Percentiles rank a stretch among this genome's conserved stretches.
These are phyloP conservation scores for Lethenteron reissneri DNA, from an alignment of 2,113 vertebrate genomes.

Conservation along the genomic window DNA sequence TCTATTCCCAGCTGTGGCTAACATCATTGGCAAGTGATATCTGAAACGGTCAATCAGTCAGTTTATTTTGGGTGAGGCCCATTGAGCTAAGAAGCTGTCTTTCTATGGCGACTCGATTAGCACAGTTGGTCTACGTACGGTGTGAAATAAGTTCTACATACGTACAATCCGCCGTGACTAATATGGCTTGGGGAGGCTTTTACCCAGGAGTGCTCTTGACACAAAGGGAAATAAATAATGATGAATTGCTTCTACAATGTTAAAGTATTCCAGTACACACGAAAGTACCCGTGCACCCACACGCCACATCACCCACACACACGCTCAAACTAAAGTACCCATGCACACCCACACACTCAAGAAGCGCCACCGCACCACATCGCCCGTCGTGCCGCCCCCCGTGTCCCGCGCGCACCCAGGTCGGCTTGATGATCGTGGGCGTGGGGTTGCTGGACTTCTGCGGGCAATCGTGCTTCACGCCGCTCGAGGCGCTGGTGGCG, in stretches of 20 bases:
- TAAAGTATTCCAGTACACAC: not conserved
- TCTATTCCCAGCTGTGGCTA: no score
- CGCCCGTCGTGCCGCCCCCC: conserved; percentile 22
- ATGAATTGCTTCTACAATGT: not conserved
- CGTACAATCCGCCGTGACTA: no score
- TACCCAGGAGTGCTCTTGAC: no score
- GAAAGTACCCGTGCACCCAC: not conserved
- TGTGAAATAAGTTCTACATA: no score
- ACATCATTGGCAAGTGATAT: no score
- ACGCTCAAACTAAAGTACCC: not conserved
- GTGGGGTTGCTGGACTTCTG: conserved; percentile 49
- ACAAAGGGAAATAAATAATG: no score
- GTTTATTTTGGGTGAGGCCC: no score
- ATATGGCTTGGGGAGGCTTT: no score
- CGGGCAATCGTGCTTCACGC: conserved; percentile 55
- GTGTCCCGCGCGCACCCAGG: conserved; percentile 23
- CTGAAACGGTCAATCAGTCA: no score
- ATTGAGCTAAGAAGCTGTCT: no score
- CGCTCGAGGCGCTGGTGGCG: conserved; percentile 42
- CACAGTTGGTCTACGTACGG: no score
- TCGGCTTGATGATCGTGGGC: conserved; percentile 36
- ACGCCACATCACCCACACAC: not conserved
- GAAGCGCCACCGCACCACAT: not conserved
- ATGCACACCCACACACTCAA: not conserved
- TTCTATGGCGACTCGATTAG: no score